Evolutionary conservation across 2,113 vertebrate genomes (phyloP).

Genomic region (Syrmaticus mikado): DNA sequence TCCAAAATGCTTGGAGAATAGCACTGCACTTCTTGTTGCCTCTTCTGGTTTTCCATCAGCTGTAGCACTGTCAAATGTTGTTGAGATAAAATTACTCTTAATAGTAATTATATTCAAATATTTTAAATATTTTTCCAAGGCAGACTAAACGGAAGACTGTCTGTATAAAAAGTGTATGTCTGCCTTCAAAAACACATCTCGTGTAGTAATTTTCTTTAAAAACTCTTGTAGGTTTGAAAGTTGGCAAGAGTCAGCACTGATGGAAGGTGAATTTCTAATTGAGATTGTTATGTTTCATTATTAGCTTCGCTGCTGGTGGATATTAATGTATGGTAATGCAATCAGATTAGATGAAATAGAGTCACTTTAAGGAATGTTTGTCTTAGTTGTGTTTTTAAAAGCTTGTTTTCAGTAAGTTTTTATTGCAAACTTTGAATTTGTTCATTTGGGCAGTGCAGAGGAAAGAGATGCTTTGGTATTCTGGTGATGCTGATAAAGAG

Average conservation of each 20-base stretch:
- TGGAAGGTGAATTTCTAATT: neutral
- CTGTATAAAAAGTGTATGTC: neutral
- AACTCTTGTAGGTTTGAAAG: neutral
- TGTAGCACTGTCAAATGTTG: neutral
- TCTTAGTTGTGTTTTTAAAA: neutral
- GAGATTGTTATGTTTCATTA: neutral
- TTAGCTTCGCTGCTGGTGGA: neutral
- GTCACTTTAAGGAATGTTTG: neutral
- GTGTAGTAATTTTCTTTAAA: neutral
- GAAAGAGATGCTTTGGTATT: neutral
- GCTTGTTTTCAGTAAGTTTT: neutral
- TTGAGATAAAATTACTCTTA: slow-evolving; percentile 23
- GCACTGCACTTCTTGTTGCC: neutral
- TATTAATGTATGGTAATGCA: neutral
- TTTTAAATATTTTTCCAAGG: neutral
- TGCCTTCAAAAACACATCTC: neutral
- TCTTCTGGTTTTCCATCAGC: neutral
- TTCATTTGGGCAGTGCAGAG: neutral
- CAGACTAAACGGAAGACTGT: neutral
- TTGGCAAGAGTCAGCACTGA: neutral
- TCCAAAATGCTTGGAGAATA: neutral
- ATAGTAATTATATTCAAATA: slow-evolving; percentile 1
- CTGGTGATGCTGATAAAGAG: neutral
- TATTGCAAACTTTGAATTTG: neutral
- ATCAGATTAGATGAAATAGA: neutral